Evolutionary conservation across 2,888 invertebrate species (phyloP).

Genomic region (Osedax fenrisi): DNA sequence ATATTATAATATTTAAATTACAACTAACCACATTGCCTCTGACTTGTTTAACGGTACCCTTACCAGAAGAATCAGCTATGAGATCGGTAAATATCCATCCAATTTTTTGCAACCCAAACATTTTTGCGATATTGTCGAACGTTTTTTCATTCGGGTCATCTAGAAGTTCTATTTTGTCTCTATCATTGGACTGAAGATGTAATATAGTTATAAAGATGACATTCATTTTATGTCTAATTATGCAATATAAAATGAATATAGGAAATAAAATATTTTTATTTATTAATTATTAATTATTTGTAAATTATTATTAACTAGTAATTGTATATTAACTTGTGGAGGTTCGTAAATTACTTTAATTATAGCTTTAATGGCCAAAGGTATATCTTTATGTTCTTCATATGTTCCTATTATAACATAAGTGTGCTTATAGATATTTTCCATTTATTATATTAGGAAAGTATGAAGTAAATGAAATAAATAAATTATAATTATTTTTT

Average conservation of each 20-base stretch:
- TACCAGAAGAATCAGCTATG: slow-evolving; percentile 67
- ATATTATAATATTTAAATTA: too few species aligned
- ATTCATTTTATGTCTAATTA: too few species aligned
- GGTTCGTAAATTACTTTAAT: slow-evolving; percentile 93
- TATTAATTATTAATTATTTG: too few species aligned
- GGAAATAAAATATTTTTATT: too few species aligned
- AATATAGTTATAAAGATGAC: too few species aligned
- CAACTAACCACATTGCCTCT: slow-evolving; percentile 55
- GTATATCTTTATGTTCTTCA: slow-evolving; percentile 79
- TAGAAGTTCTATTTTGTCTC: neutral
- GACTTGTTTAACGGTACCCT: slow-evolving; percentile 62
- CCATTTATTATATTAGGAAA: too few species aligned
- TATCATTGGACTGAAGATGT: neutral
- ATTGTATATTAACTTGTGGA: too few species aligned
- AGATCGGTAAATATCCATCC: slow-evolving; percentile 99
- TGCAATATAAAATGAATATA: too few species aligned
- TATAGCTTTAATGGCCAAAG: slow-evolving; percentile 73
- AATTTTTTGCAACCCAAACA: slow-evolving; percentile 66
- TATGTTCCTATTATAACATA: slow-evolving; percentile 61
- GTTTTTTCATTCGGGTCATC: neutral
- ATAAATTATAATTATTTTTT: too few species aligned
- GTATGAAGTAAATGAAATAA: too few species aligned
- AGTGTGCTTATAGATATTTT: too few species aligned
- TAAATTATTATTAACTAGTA: too few species aligned
- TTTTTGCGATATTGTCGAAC: neutral